phyloP scores from a whole-genome alignment of 2,888 invertebrate genomes.

The Reticulitermes lucifugus region DNA sequence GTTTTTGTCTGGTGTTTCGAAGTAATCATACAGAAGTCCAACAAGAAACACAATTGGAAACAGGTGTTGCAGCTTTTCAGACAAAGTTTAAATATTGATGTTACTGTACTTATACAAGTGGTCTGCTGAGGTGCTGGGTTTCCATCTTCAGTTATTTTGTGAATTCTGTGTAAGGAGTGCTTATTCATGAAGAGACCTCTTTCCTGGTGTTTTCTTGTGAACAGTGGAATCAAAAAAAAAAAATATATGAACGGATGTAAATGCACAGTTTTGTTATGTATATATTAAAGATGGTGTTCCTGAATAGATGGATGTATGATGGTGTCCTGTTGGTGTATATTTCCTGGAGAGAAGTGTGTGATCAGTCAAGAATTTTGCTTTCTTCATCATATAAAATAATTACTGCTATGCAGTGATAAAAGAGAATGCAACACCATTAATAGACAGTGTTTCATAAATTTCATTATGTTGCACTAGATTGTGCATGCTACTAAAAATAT shows the following conservation, averaged over 20 bases:
- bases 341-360: neutral
- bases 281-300: conserved; percentile 18
- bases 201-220: neutral
- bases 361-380: conserved; percentile 3
- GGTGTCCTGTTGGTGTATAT: conserved; percentile 12
- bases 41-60: neutral
- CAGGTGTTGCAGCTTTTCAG: neutral
- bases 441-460: conserved; percentile 7
- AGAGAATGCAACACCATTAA: conserved; percentile 23
- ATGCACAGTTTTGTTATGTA: conserved; percentile 10
- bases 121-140: conserved; percentile 20
- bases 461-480: conserved; percentile 8
- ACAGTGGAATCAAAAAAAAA: neutral
- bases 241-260: neutral
- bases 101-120: neutral
- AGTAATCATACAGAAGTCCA: neutral
- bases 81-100: neutral
- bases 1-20: neutral
- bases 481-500: neutral
- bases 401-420: conserved; percentile 24
- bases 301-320: neutral
- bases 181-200: neutral
- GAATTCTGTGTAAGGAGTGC: neutral
- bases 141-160: conserved; percentile 5
- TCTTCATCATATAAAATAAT: conserved; percentile 20